A percentile compares a stretch with the other conserved stretches of the same genome.
Evolutionary conservation across 92 coral and sea anemone genomes (phyloP).

Genomic region (Porites divaricata): DNA sequence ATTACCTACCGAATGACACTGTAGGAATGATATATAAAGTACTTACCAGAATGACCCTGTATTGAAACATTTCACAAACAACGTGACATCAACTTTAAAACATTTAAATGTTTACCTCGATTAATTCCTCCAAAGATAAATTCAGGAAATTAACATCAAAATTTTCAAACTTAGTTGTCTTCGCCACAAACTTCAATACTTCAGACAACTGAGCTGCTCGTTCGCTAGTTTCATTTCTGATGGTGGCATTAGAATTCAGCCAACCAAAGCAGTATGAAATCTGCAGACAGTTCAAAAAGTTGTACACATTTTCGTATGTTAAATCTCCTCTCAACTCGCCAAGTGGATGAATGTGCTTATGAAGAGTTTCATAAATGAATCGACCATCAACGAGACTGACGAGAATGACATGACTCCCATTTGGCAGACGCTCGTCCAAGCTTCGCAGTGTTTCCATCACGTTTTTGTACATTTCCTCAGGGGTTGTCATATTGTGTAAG

Average conservation of each 20-base stretch:
- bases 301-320: conserved; percentile 83
- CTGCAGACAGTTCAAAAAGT: conserved; percentile 93
- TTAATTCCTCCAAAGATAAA: conserved; percentile 63
- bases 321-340: conserved; percentile 88
- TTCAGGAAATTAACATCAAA: conserved; percentile 86
- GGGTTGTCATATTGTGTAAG: conserved; percentile 83
- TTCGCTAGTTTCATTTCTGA: conserved; percentile 79
- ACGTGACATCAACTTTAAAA: too few relatives aligned
- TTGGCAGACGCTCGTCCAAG: conserved; percentile 77
- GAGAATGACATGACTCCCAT: conserved; percentile 87
- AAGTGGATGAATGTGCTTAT: conserved; percentile 90
- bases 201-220: conserved; percentile 77
- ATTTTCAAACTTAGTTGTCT: conserved; percentile 61
- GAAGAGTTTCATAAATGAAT: conserved; percentile 82
- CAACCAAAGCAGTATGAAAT: conserved; percentile 93
- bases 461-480: conserved; percentile 84
- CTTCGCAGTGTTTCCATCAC: conserved; percentile 74
- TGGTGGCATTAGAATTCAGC: conserved; percentile 87
- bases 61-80: too few relatives aligned
- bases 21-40: too few relatives aligned
- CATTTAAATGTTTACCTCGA: conserved; percentile 45
- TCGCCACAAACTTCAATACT: conserved; percentile 80
- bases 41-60: too few relatives aligned
- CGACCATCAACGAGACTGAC: conserved; percentile 88
- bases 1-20: too few relatives aligned